Base-by-base conservation (phyloP, 2,888 invertebrate species). In the Nematopogon swammerdamellus region DNA sequence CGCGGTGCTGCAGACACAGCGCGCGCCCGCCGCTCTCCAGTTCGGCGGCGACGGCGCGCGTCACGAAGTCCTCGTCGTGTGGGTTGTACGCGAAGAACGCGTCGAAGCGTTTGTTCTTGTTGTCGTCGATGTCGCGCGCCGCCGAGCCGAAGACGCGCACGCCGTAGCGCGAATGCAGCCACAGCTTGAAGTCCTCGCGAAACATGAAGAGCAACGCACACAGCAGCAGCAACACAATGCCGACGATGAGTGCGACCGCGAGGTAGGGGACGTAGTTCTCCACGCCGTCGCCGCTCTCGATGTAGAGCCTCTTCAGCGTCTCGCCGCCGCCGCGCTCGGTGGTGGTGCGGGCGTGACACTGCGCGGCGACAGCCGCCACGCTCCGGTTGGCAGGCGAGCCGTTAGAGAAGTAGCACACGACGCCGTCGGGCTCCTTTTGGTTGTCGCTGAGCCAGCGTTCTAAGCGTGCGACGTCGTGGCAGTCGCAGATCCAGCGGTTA, bases 11-110 rank as follows among this genome's bases (percentile, higher is more conserved):
- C 56, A 88, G 74, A 62, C 87, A 88, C 53, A 94, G 76, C 54
- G 74, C 71, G 56, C 77, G 79, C 52, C 81, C 81, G 55, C 68
- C 67, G 62, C 87, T 88, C 69, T 92, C 92, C 54, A 93, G 69
- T 63, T 90, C 89, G 60, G 67, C 87, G 76, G 75, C 91, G 62
- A 80, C 87, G 69, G 79, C 87, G 70, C 72, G 85, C 67, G 68
- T 88, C 80, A 84, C 84, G 62, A 81, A 87, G 81, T 79, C 88
- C 70, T 81, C 90, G 82, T 93, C 92, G 58, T 88, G 84, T 58
- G 86, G 85, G 68, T 90, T 89, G 79, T 94, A 95, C 54, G 92
- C 87, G 65, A 95, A 85, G 75, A 94, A 95, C 52, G 92, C 92
- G 68, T 95, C 94, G 71, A 90, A 93, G 10, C 90, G 81, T 60